phyloP scores from a whole-genome alignment of 2,113 vertebrate species.

The Melanotaenia duboulayi region DNA sequence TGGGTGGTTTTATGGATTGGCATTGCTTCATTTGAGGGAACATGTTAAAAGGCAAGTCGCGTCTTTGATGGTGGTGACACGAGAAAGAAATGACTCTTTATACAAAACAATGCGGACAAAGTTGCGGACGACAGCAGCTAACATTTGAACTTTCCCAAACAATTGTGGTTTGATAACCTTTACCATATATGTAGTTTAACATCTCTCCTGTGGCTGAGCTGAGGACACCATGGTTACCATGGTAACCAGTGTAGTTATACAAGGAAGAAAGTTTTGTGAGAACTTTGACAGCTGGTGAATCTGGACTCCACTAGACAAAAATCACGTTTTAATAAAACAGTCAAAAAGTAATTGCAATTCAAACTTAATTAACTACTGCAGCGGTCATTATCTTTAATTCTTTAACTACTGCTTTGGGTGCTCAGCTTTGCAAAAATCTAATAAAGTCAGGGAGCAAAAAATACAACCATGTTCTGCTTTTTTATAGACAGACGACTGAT shows the following conservation, averaged over 20 bases:
- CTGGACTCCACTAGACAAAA: background rate
- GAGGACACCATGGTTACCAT: background rate
- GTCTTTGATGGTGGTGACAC: background rate
- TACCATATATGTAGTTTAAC: background rate
- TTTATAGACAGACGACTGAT: no score
- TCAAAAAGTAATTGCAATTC: background rate
- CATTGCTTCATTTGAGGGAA: background rate
- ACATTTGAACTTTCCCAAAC: no score
- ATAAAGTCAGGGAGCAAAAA: background rate
- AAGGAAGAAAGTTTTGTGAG: background rate
- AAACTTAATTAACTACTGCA: background rate
- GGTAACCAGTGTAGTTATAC: background rate
- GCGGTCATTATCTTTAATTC: background rate
- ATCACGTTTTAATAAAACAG: background rate
- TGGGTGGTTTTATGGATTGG: background rate
- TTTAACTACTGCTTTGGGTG: background rate
- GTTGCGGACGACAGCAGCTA: no score
- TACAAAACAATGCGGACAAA: no score
- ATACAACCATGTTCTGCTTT: background rate
- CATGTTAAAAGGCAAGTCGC: background rate
- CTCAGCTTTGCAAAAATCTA: background rate
- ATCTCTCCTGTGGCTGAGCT: background rate
- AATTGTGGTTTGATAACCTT: background rate
- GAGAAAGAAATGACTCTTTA: no score
- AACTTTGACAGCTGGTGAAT: slow-evolving; percentile 1